Conservation (phyloP, 2,797 vertebrate species). For the Pangasius mekongensis region DNA sequence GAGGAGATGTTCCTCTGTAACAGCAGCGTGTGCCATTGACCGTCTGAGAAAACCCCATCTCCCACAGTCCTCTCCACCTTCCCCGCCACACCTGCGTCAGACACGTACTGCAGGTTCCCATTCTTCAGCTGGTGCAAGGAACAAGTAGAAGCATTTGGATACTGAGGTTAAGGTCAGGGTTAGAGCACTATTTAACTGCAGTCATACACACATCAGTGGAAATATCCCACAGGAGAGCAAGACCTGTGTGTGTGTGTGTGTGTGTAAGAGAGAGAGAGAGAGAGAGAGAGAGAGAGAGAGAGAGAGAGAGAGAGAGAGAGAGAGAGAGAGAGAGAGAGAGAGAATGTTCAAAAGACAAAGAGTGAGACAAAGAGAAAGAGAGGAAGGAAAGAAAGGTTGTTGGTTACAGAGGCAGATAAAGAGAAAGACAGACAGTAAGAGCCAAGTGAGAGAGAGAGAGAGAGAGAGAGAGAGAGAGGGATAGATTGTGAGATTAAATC, state of each 20-base stretch:
- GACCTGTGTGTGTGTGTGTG: background rate
- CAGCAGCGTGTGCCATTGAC: slow-evolving; percentile 89
- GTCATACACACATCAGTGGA: background rate
- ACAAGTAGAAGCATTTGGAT: background rate
- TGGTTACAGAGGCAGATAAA: background rate
- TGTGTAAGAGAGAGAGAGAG: background rate
- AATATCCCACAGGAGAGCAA: background rate
- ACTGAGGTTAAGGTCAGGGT: background rate
- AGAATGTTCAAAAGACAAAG: background rate
- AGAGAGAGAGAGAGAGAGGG: background rate
- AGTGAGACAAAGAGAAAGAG: background rate
- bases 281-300: background rate
- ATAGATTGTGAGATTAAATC: background rate
- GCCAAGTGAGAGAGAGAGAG: background rate
- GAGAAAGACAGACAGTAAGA: background rate
- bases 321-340: background rate
- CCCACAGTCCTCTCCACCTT: slow-evolving; percentile 91
- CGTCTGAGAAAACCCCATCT: slow-evolving; percentile 84
- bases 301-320: background rate
- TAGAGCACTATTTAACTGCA: background rate
- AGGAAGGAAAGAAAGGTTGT: background rate
- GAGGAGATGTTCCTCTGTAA: slow-evolving; percentile 84
- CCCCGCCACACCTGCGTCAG: slow-evolving; percentile 88
- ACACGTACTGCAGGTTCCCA: slow-evolving; percentile 90
- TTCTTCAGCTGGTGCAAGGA: slow-evolving; percentile 82